Evolutionary conservation across 2,888 invertebrate species (phyloP), one percentile per base, ranked within the genome.

Genomic region (Protodeltote pygarga): DNA sequence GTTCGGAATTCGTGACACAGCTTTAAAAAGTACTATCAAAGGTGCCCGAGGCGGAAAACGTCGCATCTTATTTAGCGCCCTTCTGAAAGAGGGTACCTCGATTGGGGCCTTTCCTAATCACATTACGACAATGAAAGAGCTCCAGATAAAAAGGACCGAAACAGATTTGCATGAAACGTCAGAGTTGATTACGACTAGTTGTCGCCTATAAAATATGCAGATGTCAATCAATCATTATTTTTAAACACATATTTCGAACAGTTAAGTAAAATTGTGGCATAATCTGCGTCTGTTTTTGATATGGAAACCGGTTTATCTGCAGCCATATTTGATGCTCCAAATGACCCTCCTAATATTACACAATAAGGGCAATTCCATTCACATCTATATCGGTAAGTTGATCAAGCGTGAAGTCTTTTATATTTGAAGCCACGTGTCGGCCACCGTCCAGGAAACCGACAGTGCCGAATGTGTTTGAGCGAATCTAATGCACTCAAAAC

Each of bases 31-130:
- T 88, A 87, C 86, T 86, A 88, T 89, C 87, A 89, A 88, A 89
- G 87, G 85, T 89, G 87, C 87, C 85, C 78, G 75, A 84, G 87
- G 89, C 89, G 87, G 87, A 87, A 89, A 89, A 90, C 84, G 89
- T 87, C 89, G 87, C 81, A 85, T 89, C 90, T 91, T 91, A 89
- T 90, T 90, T 91, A 87, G 85, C 87, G 70, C 89, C 88, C 88
- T 79, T 67, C 64, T 66, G 61, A 76, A 81, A 81, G 84, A 84
- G 84, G 84, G 82, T 71, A 74, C 73, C 63, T 62, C 73, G 73
- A 75, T 78, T 79, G 79, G 79, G 79, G 79, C 75, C 82, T 81
- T 73, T 75, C 79, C 83, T 91, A 92, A 92, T 92, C 90, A 87
- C 84, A 88, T 92, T 91, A 91, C 83, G 74, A 80, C 81, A 83